phyloP scores from a whole-genome alignment of 2,113 vertebrate genomes.

The Phyllostomus discolor region DNA sequence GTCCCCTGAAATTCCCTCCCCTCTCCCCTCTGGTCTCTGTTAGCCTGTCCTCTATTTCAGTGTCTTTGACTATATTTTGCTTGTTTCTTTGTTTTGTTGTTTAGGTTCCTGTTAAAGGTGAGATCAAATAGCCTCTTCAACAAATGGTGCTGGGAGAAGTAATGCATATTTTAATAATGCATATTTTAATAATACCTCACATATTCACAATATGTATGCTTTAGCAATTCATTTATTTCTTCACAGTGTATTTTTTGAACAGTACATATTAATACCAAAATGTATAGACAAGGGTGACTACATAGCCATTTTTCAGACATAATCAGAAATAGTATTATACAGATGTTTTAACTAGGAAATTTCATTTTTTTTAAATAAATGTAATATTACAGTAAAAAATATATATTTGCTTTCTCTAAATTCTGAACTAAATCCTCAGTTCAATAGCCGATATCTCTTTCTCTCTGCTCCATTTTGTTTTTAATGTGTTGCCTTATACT shows the following conservation, averaged over 20 bases:
- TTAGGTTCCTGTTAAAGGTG: no score
- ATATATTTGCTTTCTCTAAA: not conserved
- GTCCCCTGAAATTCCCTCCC: no score
- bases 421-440: not conserved
- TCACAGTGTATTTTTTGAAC: not conserved
- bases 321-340: not conserved
- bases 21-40: no score
- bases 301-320: conserved; percentile 6
- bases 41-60: no score
- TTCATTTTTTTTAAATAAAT: conserved; percentile 54
- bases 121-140: no score
- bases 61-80: no score
- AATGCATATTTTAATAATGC: no score
- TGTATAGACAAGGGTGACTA: not conserved
- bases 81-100: no score
- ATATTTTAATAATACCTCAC: not conserved
- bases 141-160: no score
- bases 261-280: not conserved
- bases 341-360: not conserved
- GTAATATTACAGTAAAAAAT: conserved; percentile 31
- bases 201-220: not conserved
- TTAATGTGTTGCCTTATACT: not conserved
- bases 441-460: not conserved
- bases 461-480: not conserved
- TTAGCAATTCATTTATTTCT: not conserved